phyloP scores from a whole-genome alignment of 2,113 vertebrate genomes.

The Ptilonorhynchus violaceus region DNA sequence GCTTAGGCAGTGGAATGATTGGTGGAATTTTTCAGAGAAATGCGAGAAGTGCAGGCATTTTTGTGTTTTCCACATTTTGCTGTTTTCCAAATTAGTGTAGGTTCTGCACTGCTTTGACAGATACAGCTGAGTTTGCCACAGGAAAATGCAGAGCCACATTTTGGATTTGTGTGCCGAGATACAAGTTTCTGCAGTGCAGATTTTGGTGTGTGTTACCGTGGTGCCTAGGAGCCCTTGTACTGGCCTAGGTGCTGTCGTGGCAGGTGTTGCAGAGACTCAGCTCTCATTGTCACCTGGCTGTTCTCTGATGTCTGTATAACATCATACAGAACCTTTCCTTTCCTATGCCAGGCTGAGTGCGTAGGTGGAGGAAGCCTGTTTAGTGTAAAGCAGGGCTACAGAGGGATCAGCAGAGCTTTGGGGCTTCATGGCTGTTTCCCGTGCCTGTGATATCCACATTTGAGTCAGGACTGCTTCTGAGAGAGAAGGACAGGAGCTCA shows the following conservation, averaged over 20 bases:
- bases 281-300: not conserved
- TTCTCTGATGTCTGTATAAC: not conserved
- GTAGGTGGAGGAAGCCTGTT: not conserved
- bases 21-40: not conserved
- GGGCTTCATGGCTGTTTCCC: not conserved
- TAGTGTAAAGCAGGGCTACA: not conserved
- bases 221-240: not conserved
- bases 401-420: not conserved
- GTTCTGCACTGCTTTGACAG: not conserved
- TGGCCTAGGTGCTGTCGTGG: rapidly evolving
- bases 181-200: not conserved
- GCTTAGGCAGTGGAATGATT: not conserved
- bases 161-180: not conserved
- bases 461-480: not conserved
- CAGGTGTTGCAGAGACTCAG: not conserved
- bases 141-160: not conserved
- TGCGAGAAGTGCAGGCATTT: not conserved
- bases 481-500: not conserved
- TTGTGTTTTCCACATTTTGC: not conserved
- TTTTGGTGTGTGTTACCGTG: not conserved
- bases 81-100: not conserved
- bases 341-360: not conserved
- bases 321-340: not conserved
- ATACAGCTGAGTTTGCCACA: not conserved
- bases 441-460: not conserved